phyloP scores from a whole-genome alignment of 2,113 vertebrate species.

The Cochlearius cochlearius region DNA sequence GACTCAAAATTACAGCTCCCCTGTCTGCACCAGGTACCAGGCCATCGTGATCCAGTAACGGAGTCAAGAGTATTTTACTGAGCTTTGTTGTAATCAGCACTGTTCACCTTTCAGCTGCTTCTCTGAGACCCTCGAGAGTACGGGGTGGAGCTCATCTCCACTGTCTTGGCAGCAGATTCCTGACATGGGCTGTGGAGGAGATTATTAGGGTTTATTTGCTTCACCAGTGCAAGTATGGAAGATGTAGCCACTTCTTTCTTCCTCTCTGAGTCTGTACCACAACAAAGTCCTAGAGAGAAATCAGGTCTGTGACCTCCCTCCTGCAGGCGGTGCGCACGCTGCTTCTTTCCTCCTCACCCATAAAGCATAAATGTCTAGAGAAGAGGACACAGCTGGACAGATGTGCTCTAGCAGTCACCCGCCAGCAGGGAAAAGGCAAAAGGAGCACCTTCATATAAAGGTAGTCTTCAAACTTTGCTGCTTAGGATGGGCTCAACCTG shows the following conservation, averaged over 20 bases:
- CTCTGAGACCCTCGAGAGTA: not conserved
- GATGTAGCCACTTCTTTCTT: not conserved
- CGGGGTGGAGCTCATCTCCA: fast-evolving
- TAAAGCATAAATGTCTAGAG: not conserved
- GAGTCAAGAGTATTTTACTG: not conserved
- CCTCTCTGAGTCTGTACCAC: not conserved
- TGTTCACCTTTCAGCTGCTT: not conserved
- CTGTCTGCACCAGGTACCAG: not conserved
- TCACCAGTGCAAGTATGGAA: not conserved
- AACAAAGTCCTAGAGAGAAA: not conserved
- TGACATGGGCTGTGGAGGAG: not conserved
- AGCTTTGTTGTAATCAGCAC: not conserved
- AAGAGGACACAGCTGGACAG: not conserved
- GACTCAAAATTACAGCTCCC: not conserved
- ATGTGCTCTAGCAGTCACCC: not conserved
- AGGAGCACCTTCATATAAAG: not conserved
- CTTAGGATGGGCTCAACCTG: not conserved
- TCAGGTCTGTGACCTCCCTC: not conserved
- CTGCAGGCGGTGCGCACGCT: fast-evolving
- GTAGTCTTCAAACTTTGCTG: not conserved
- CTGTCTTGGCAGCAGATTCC: not conserved
- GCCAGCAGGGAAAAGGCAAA: not conserved
- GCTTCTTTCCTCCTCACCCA: not conserved
- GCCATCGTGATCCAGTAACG: fast-evolving
- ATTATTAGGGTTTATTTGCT: not conserved